Conservation (phyloP, 2,797 vertebrate genomes). For the Oreortyx pictus region DNA sequence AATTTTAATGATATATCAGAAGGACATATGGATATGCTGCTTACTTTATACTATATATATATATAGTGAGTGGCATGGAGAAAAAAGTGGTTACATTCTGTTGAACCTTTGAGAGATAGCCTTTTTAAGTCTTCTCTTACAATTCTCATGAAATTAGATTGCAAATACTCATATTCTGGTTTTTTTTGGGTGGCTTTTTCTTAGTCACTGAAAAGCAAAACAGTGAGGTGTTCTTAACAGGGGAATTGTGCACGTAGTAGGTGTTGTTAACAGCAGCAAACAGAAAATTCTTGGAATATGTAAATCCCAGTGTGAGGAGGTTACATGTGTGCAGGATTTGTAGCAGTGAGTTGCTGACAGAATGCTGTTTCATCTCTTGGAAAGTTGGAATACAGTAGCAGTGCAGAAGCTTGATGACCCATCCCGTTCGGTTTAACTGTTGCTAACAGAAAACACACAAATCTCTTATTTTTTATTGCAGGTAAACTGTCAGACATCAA, state of each 20-base stretch:
- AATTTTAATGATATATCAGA: neutral
- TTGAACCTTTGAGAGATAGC: neutral
- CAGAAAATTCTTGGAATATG: neutral
- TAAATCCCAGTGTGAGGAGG: neutral
- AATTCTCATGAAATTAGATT: neutral
- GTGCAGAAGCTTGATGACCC: neutral
- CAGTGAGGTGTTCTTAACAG: neutral
- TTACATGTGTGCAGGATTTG: neutral
- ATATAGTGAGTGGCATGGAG: neutral
- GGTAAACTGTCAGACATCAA: slow-evolving; percentile 97
- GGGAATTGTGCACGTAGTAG: neutral
- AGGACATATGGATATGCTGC: neutral
- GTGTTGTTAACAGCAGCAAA: neutral
- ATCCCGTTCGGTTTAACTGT: neutral
- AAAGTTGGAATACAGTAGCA: neutral
- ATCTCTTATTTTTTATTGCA: slow-evolving; percentile 57
- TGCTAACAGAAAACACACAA: neutral
- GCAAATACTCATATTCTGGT: neutral
- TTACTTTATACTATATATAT: neutral
- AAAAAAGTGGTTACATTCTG: neutral
- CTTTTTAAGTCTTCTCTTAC: neutral
- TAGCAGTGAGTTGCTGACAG: neutral
- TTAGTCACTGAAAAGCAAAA: accelerated
- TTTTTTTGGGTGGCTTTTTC: neutral
- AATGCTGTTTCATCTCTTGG: neutral